phyloP scores from a whole-genome alignment of 2,888 invertebrate species.

The Drosophila diplacantha region DNA sequence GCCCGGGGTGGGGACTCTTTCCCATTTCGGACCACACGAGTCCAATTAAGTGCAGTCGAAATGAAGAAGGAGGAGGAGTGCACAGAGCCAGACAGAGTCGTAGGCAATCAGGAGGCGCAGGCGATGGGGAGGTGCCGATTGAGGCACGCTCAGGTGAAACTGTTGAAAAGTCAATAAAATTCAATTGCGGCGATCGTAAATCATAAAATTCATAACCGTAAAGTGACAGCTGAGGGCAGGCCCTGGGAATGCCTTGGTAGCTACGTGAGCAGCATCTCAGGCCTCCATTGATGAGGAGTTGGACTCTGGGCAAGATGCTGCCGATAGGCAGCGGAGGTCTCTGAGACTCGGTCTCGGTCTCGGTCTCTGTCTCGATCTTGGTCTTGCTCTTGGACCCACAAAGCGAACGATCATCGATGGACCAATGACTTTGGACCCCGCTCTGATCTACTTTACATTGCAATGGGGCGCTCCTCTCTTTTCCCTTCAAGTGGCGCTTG shows the following conservation, averaged over 20 bases:
- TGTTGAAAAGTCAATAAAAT: slow-evolving; percentile 75
- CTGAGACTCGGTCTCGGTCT: background rate
- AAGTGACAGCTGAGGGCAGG: slow-evolving; percentile 69
- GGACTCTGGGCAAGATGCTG: slow-evolving; percentile 2
- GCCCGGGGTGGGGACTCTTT: background rate
- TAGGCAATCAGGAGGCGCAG: slow-evolving; percentile 30
- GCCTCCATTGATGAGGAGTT: slow-evolving; percentile 51
- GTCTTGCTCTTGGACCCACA: slow-evolving; percentile 5
- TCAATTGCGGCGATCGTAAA: slow-evolving; percentile 73
- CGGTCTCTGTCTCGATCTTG: background rate
- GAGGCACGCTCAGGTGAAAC: slow-evolving; percentile 55
- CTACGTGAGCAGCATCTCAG: slow-evolving; percentile 61
- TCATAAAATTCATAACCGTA: slow-evolving; percentile 76
- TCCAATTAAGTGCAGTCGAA: slow-evolving; percentile 31
- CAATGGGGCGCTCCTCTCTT: slow-evolving; percentile 27
- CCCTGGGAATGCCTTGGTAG: slow-evolving; percentile 63
- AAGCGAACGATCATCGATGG: slow-evolving; percentile 25
- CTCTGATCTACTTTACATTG: slow-evolving; percentile 71
- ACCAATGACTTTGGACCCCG: slow-evolving; percentile 39
- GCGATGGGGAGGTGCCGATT: slow-evolving; percentile 46
- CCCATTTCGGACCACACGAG: slow-evolving; percentile 43
- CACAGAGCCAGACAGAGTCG: slow-evolving; percentile 11
- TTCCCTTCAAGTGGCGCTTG: slow-evolving; percentile 65
- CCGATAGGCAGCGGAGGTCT: slow-evolving; percentile 12
- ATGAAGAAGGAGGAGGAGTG: slow-evolving; percentile 5